Percentiles rank a stretch among this genome's conserved stretches.
Conservation (phyloP, 2,888 invertebrate species). For the Conomelus anceps region DNA sequence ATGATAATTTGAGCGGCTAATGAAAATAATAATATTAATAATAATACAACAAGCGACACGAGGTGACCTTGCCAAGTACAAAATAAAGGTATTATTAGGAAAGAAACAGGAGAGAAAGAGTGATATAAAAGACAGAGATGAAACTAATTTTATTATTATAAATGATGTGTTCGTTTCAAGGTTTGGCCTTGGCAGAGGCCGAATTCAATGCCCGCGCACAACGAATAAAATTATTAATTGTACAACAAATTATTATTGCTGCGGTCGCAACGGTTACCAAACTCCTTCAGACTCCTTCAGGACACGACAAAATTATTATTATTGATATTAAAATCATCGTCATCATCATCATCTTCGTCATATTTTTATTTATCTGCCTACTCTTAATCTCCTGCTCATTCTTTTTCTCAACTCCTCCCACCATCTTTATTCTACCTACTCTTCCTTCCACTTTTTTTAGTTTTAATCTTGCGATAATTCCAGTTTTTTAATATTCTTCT, state of each 20-base stretch:
- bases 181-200: background rate
- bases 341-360: background rate
- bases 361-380: background rate
- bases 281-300: background rate
- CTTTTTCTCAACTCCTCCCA: background rate
- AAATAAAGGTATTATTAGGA: background rate
- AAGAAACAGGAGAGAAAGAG: background rate
- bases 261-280: background rate
- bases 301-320: background rate
- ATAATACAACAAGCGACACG: background rate
- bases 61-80: background rate
- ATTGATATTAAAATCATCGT: background rate
- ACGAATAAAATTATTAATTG: background rate
- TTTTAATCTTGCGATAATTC: background rate
- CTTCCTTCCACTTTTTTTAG: background rate
- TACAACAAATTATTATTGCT: background rate
- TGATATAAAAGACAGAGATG: background rate
- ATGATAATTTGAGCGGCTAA: background rate
- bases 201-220: background rate
- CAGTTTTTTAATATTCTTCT: background rate
- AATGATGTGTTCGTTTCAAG: background rate
- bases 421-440: background rate
- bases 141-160: background rate
- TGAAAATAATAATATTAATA: background rate
- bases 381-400: background rate